These are phyloP conservation scores for Lagorchestes hirsutus DNA, from an alignment of 2,797 vertebrate genomes.

Conservation along the genomic window DNA sequence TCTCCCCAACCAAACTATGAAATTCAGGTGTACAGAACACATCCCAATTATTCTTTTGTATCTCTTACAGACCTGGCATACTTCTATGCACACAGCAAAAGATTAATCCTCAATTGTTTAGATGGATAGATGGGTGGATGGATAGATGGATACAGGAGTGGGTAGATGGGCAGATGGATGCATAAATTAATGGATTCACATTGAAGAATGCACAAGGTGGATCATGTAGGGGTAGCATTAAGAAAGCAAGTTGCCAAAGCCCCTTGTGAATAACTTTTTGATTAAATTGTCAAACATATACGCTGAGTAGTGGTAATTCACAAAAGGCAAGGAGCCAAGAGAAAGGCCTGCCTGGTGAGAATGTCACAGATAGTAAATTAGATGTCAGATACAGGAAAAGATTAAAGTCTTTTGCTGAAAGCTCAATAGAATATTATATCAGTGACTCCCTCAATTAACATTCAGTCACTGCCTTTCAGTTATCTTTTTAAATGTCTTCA, in stretches of 20 bases:
- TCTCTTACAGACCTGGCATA: neutral
- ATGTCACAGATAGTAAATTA: neutral
- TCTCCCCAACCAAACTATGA: neutral
- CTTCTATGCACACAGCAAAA: neutral
- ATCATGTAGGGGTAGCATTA: neutral
- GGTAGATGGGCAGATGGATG: neutral
- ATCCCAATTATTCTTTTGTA: neutral
- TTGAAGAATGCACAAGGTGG: neutral
- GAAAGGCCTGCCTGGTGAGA: neutral
- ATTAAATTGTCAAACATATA: neutral
- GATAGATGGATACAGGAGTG: neutral
- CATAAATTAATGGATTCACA: neutral
- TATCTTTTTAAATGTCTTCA: neutral
- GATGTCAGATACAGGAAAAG: neutral
- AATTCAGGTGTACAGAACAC: neutral
- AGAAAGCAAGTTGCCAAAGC: neutral
- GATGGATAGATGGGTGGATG: neutral
- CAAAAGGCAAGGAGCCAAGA: neutral
- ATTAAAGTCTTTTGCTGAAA: neutral
- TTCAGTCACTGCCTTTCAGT: neutral
- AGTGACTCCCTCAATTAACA: neutral
- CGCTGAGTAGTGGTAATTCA: neutral
- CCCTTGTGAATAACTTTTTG: neutral
- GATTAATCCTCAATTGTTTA: neutral
- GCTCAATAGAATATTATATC: neutral